These are phyloP conservation scores for Haplochromis vanheusdeni DNA, from an alignment of 2,113 vertebrate species.

Conservation along the genomic window DNA sequence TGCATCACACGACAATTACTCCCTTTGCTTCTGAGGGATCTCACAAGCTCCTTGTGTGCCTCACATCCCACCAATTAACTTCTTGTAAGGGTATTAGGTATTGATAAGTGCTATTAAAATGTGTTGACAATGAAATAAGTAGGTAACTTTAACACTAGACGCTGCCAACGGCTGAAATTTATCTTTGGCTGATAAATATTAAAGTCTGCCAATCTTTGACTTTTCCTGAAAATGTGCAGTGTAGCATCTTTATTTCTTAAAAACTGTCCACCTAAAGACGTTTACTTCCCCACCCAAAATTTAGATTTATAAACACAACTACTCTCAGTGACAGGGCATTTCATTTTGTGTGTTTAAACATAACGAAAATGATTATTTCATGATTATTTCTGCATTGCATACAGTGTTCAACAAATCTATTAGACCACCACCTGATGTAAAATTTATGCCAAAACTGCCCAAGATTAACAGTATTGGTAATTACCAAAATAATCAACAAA, in stretches of 20 bases:
- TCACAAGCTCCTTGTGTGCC: background rate
- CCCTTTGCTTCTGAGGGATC: slow-evolving; percentile 11
- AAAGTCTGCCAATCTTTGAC: background rate
- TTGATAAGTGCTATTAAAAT: background rate
- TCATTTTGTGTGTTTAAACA: background rate
- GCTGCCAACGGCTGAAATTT: background rate
- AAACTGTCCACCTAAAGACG: background rate
- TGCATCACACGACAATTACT: slow-evolving; percentile 28
- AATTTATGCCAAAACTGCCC: background rate
- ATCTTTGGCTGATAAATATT: background rate
- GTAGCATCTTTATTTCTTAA: background rate
- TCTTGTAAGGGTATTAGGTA: background rate
- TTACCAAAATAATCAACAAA: background rate
- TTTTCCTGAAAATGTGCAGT: background rate
- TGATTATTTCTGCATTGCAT: background rate
- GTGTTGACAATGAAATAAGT: background rate
- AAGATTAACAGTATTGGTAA: background rate
- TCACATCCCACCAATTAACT: background rate
- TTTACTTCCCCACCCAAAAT: rapidly evolving
- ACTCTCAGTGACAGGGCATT: background rate
- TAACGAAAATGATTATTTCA: background rate
- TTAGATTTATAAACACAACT: background rate
- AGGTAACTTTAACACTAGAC: background rate
- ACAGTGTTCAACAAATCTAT: background rate
- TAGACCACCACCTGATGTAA: background rate